A percentile compares a stretch with the other conserved stretches of the same genome.
phyloP scores from a whole-genome alignment of 2,113 vertebrate species.

The Aptenodytes patagonicus region DNA sequence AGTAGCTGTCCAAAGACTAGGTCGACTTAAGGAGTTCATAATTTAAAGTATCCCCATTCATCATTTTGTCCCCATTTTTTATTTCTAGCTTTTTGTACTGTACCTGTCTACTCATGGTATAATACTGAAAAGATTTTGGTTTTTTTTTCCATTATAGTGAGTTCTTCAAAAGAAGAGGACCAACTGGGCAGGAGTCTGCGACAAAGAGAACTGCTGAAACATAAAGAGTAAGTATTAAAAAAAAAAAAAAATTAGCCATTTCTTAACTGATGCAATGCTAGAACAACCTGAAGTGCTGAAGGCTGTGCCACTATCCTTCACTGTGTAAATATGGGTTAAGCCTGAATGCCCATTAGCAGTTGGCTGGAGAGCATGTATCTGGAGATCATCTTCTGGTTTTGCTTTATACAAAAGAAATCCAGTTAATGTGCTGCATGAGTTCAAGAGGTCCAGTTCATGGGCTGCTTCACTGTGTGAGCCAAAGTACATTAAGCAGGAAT shows the following conservation, averaged over 20 bases:
- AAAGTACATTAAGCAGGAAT: background rate
- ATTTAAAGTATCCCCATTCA: background rate
- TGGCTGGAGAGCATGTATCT: background rate
- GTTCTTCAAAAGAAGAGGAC: background rate
- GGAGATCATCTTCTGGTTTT: background rate
- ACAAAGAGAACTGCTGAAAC: background rate
- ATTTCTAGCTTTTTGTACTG: background rate
- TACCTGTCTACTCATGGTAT: background rate
- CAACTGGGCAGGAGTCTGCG: background rate
- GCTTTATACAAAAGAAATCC: background rate
- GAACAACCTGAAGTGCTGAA: background rate
- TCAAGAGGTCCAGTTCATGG: background rate
- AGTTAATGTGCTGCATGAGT: background rate
- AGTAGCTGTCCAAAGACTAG: background rate
- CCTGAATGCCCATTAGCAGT: background rate
- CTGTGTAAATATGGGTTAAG: background rate
- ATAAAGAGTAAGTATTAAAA: slow-evolving; percentile 11
- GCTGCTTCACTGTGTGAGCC: background rate
- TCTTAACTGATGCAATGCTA: background rate
- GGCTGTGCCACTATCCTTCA: background rate
- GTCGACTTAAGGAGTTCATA: background rate
- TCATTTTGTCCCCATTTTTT: background rate
- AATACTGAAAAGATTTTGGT: background rate
- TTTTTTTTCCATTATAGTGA: background rate
- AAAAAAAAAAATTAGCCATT: background rate